Base-by-base conservation (phyloP, 2,797 vertebrate species). In the Glyptemys insculpta region DNA sequence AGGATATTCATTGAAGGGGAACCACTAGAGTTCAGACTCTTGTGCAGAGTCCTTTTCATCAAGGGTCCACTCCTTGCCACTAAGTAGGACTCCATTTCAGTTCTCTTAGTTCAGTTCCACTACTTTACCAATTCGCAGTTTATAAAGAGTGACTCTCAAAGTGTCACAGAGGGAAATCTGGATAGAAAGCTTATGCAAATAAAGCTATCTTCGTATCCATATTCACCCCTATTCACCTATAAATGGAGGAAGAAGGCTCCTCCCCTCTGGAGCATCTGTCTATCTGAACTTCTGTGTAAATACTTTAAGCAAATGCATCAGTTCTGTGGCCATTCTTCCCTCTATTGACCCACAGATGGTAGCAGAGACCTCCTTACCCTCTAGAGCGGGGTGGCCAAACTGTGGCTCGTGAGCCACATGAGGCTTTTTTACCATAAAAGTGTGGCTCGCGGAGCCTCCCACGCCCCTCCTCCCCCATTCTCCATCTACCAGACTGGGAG, bases 271-370 rank as follows among this genome's bases (percentile, higher is more conserved):
- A 91, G 5, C 29, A 16, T 88, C 34, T 93, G 41, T 52, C 52
- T 2, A n/a, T 88, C 74, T 83, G 16, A 84, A 8, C 37, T 86
- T 37, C 90, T 34, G 9, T 10, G 14, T 91, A 88, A 96, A 89
- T 93, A 85, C 83, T 59, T 88, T 34, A 59, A 31, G 18, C 49
- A 94, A 93, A 94, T 18, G 86, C 91, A 93, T 37, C 9, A 0
- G 1, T 44, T 65, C 54, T 92, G 0, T 2, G 44, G 12, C 44
- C 44, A 76, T 47, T 29, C 18, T 52, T 49, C 80, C 8, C 68
- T 87, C 23, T 50, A 80, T n/a, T 82, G 74, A 37, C 12, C 0
- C 9, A 79, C 25, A 65, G 19, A 44, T 18, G 6, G 47, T 19
- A 94, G 90, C 4, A 92, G 1, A 76, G 2, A 56, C 9, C 25